phyloP scores from a whole-genome alignment of 2,888 invertebrate species.

The Dione vanillae region DNA sequence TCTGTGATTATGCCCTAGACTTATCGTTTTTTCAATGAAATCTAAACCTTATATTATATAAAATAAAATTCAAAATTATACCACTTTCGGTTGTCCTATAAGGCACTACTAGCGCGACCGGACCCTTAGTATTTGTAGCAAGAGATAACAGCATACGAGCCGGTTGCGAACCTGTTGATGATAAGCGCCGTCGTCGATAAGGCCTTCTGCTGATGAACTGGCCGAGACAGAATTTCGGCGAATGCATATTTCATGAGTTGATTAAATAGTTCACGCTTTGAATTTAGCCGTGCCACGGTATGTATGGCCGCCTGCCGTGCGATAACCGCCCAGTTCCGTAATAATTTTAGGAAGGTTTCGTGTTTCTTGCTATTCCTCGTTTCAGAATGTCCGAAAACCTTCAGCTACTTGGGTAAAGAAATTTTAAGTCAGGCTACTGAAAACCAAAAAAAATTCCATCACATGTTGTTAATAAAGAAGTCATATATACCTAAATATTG shows the following conservation, averaged over 20 bases:
- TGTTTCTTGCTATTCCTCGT: slow-evolving; percentile 46
- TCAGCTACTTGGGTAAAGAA: not conserved
- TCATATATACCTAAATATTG: not conserved
- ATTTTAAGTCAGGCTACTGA: not conserved
- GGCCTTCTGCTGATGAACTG: slow-evolving; percentile 77
- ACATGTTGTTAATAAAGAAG: not conserved
- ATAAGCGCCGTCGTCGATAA: slow-evolving; percentile 82
- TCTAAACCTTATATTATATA: slow-evolving; percentile 14
- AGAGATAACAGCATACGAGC: slow-evolving; percentile 82
- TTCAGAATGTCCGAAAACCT: slow-evolving; percentile 33
- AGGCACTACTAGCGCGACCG: slow-evolving; percentile 53
- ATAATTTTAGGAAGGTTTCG: slow-evolving; percentile 51
- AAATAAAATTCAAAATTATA: slow-evolving; percentile 49
- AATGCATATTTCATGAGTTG: slow-evolving; percentile 83
- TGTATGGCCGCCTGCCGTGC: slow-evolving; percentile 56
- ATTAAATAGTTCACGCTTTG: slow-evolving; percentile 82
- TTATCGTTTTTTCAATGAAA: slow-evolving; percentile 33
- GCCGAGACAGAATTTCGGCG: slow-evolving; percentile 78
- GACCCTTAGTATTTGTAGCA: slow-evolving; percentile 76
- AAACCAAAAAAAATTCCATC: not conserved
- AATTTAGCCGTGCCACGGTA: slow-evolving; percentile 59
- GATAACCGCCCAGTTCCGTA: slow-evolving; percentile 60
- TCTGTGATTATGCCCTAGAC: slow-evolving; percentile 69
- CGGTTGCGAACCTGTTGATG: slow-evolving; percentile 82
- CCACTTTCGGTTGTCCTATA: slow-evolving; percentile 47